These are phyloP conservation scores for Galagoides demidoff DNA, from an alignment of 2,797 vertebrate genomes.

Conservation along the genomic window DNA sequence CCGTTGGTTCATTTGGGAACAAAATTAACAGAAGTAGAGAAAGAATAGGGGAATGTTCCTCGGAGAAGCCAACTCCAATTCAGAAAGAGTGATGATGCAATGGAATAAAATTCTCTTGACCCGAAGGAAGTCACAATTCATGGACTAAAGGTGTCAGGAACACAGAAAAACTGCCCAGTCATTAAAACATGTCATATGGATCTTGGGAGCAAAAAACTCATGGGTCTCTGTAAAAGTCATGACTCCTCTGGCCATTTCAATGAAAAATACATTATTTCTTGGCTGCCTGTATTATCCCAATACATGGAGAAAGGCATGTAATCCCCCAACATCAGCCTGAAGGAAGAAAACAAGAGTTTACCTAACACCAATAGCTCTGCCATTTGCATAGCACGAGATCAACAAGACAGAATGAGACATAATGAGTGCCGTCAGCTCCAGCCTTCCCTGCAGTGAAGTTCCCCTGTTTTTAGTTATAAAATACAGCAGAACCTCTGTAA, in stretches of 20 bases:
- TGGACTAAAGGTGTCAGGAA: background rate
- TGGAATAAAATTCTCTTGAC: background rate
- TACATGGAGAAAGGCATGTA: background rate
- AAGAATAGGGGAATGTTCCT: background rate
- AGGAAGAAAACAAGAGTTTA: background rate
- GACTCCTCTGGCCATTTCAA: background rate
- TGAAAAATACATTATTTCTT: background rate
- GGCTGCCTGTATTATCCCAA: background rate
- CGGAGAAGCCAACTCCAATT: background rate
- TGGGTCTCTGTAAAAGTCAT: background rate
- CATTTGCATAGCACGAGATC: background rate
- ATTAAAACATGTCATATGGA: background rate
- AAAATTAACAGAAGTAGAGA: background rate
- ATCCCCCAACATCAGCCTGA: background rate
- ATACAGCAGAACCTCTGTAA: too few species aligned
- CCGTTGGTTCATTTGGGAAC: background rate
- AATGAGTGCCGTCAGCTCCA: background rate
- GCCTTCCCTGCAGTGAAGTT: background rate
- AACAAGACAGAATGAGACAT: background rate
- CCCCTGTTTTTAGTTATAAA: background rate
- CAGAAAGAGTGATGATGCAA: background rate
- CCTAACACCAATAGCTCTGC: background rate
- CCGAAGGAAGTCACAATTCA: background rate
- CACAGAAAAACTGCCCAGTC: background rate
- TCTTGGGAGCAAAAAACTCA: background rate